phyloP scores from a whole-genome alignment of 2,888 invertebrate genomes.

The Chloroclysta siterata region DNA sequence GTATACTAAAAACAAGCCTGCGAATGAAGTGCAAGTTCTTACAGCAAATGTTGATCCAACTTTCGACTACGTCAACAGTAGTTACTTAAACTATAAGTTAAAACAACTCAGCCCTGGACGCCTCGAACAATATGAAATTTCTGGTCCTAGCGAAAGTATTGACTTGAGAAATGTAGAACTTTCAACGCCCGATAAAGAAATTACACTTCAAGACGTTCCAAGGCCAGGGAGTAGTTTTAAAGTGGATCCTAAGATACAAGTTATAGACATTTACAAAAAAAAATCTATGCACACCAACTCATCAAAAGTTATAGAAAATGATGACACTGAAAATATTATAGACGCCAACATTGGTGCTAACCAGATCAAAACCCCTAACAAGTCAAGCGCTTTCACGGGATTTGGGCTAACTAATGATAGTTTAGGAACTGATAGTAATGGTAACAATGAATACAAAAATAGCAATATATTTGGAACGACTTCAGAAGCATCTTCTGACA shows the following conservation, averaged over 20 bases:
- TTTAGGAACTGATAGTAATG: conserved; percentile 28
- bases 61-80: conserved; percentile 57
- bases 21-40: conserved; percentile 65
- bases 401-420: conserved; percentile 36
- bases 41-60: conserved; percentile 58
- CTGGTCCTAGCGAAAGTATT: conserved; percentile 39
- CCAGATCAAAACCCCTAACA: conserved; percentile 35
- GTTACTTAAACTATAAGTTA: conserved; percentile 65
- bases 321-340: conserved; percentile 31
- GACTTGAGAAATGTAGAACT: conserved; percentile 14
- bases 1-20: conserved; percentile 39
- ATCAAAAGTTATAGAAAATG: conserved; percentile 47
- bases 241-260: conserved; percentile 30
- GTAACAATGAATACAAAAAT: conserved; percentile 28
- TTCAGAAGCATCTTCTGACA: conserved; percentile 51
- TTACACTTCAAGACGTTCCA: conserved; percentile 21
- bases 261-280: conserved; percentile 62
- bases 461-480: conserved; percentile 41
- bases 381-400: conserved; percentile 41
- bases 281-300: conserved; percentile 50
- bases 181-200: conserved; percentile 14
- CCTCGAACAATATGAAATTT: conserved; percentile 63
- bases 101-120: conserved; percentile 56
- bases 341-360: background rate
- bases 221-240: conserved; percentile 21